Conservation (phyloP, 1,140 invertebrate genomes). For the Lucilia cuprina region DNA sequence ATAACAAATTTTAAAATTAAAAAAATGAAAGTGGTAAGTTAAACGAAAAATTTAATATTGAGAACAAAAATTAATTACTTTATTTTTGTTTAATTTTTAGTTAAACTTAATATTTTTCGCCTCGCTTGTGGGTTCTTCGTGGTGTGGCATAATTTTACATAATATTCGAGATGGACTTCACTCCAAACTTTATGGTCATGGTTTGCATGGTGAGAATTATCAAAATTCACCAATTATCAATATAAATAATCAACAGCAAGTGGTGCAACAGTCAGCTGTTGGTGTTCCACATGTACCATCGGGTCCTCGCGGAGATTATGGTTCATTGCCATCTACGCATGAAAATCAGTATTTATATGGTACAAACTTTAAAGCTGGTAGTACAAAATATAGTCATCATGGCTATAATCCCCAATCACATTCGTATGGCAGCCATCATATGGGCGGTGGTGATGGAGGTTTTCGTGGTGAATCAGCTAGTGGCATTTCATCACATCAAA, state of each 20-base stretch:
- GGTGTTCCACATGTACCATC: background rate
- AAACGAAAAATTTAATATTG: background rate
- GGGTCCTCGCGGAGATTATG: background rate
- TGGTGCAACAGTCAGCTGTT: background rate
- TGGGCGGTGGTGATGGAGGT: background rate
- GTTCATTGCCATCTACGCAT: background rate
- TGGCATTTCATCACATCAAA: background rate
- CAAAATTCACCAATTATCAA: conserved; percentile 12
- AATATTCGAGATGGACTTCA: background rate
- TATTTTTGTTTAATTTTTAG: background rate
- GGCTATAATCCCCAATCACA: background rate
- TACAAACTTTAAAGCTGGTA: background rate
- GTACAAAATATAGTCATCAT: background rate
- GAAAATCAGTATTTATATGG: background rate
- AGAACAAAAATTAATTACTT: background rate
- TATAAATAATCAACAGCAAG: background rate
- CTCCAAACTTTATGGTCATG: background rate
- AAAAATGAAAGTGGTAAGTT: background rate
- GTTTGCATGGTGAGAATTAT: background rate
- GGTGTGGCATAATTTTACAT: background rate
- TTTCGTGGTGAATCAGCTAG: background rate
- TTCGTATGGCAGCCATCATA: background rate
- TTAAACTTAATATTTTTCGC: background rate
- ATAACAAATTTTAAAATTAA: background rate
- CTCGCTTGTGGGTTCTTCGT: background rate